Base-by-base conservation (phyloP, 2,113 vertebrate genomes). In the Emydocephalus ijimae region DNA sequence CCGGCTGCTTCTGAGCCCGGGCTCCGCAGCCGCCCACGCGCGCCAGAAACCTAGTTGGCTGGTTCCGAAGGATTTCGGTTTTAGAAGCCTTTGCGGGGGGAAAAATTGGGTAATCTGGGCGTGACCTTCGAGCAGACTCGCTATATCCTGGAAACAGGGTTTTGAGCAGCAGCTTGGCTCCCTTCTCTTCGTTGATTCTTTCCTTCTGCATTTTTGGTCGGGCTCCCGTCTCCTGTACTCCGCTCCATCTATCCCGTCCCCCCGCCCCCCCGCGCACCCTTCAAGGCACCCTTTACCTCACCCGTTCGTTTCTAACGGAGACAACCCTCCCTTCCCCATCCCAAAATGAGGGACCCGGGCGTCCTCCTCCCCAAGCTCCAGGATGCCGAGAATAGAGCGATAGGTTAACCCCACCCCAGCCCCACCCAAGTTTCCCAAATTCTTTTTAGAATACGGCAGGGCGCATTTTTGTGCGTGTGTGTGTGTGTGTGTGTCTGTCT, bases 251-350 rank as follows among this genome's bases (percentile, higher is more conserved):
- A 10, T 2, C 39, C n/a, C 89, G 18, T n/a, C 0, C 2, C 6
- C 5, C 64, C 1, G 0, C 2, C 61, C 64, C 7, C 1, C 12
- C 45, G 3, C 45, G 1, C 14, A 74, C 1, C 14, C 4, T 39
- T 29, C 64, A 34, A 74, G n/a, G 64, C n/a, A 34, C 5, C 64
- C 64, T 18, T 14, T 18, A 18, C 29, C 14, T 18, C n/a, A 18
- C 15, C 64, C 64, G n/a, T 34, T 34, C 14, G 10, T 74, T 74
- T 74, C 64, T 34, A 74, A 74, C 64, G n/a, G 64, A 15, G 64
- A 74, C 8, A 34, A 4, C 23, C 9, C 10, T 11, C 39, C 12
- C 15, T 43, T 26, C n/a, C 21, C 23, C 88, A 8, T 1, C 18
- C 11, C 88, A 21, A 21, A 26, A n/a, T 20, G 12, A n/a, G 29